Conservation (phyloP, 2,888 invertebrate genomes). For the Germaria angustata region DNA sequence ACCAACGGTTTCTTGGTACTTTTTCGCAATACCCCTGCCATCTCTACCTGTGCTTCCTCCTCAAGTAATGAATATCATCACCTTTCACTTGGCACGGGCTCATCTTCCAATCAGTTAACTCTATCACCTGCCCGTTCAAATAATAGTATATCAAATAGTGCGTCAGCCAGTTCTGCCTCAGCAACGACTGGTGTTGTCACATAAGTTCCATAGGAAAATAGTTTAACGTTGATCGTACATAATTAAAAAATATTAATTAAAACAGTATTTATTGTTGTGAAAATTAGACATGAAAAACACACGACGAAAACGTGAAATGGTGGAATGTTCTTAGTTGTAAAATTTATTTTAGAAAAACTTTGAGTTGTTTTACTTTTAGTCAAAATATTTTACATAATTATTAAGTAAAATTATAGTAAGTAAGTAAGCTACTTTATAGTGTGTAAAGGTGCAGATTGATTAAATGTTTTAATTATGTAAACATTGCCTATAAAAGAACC, state of each 20-base stretch:
- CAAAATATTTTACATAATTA: conserved; percentile 11
- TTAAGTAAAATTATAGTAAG: not conserved
- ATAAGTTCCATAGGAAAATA: conserved; percentile 33
- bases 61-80: conserved; percentile 71
- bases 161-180: conserved; percentile 52
- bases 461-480: not conserved
- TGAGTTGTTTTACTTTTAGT: conserved; percentile 8
- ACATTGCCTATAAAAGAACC: not conserved
- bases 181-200: conserved; percentile 35
- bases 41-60: conserved; percentile 58
- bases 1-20: conserved; percentile 78
- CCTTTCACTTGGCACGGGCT: conserved; percentile 71
- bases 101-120: conserved; percentile 67
- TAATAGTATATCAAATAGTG: conserved; percentile 71
- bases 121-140: conserved; percentile 76
- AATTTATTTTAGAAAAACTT: conserved; percentile 23
- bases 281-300: not conserved
- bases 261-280: conserved; percentile 60
- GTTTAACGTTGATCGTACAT: not conserved
- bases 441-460: not conserved
- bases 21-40: conserved; percentile 74
- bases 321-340: conserved; percentile 20
- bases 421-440: conserved; percentile 24
- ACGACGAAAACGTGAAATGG: conserved; percentile 23
- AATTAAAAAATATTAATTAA: not conserved